phyloP scores from a whole-genome alignment of 2,888 invertebrate genomes.

The Spialia ferax region DNA sequence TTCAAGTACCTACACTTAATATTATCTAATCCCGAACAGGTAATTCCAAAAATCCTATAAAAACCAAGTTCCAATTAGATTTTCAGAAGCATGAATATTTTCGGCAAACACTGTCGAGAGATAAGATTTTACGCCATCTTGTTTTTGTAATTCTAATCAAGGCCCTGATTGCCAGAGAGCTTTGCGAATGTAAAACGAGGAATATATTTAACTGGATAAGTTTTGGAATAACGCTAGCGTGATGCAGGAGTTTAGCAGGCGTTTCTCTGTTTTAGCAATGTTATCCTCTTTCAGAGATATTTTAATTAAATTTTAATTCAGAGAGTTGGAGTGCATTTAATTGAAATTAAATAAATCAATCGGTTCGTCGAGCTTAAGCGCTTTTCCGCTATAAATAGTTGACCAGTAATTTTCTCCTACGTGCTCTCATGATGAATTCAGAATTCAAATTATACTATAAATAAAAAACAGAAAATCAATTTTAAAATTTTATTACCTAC shows the following conservation, averaged over 20 bases:
- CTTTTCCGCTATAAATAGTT: too few species aligned
- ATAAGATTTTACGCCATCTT: slow-evolving; percentile 3
- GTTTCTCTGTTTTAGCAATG: not conserved
- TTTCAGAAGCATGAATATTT: not conserved
- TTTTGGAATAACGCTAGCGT: not conserved
- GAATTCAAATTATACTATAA: too few species aligned
- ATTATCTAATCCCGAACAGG: too few species aligned
- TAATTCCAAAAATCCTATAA: not conserved
- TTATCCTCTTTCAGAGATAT: not conserved
- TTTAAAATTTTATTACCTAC: too few species aligned
- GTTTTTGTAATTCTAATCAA: not conserved
- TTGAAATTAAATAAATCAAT: not conserved
- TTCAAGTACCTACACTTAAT: too few species aligned
- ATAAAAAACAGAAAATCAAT: too few species aligned
- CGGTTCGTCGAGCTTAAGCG: too few species aligned
- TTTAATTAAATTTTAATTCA: not conserved
- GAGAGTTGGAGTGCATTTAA: not conserved
- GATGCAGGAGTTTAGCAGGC: not conserved
- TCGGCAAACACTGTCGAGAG: not conserved
- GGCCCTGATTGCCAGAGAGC: not conserved
- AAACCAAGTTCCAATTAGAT: not conserved
- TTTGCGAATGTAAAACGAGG: too few species aligned
- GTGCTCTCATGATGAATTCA: too few species aligned
- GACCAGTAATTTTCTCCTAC: too few species aligned
- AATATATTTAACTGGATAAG: not conserved